These are phyloP conservation scores for Batillaria attramentaria DNA, from an alignment of 1,140 invertebrate species.

Conservation along the genomic window DNA sequence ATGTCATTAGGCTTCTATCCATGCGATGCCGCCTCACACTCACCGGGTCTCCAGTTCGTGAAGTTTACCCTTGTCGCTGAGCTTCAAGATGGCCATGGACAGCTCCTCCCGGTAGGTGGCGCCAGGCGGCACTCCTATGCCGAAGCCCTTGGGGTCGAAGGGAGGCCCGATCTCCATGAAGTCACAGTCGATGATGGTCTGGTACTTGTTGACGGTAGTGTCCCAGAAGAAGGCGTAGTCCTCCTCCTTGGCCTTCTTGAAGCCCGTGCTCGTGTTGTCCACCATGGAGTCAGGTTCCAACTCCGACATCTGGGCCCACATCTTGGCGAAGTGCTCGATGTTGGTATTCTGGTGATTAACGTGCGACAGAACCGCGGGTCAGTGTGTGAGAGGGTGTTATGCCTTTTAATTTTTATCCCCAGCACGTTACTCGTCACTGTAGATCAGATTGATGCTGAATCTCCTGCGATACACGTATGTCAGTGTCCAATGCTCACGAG, in stretches of 20 bases:
- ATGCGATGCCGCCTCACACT: too few relatives aligned
- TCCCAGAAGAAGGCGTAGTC: conserved; percentile 71
- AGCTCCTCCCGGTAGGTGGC: conserved; percentile 96
- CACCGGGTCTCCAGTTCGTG: conserved; percentile 79
- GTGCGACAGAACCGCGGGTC: too few relatives aligned
- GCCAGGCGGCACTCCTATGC: conserved; percentile 74
- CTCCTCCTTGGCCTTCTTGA: conserved; percentile 63
- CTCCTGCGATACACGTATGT: too few relatives aligned
- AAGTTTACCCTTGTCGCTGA: conserved; percentile 95
- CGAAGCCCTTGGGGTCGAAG: conserved; percentile 69
- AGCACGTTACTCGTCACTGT: too few relatives aligned
- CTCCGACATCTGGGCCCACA: conserved; percentile 82
- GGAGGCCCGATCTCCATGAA: conserved; percentile 68
- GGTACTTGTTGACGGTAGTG: conserved; percentile 69
- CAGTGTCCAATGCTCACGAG: too few relatives aligned
- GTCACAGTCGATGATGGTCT: conserved; percentile 67
- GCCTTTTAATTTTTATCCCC: too few relatives aligned
- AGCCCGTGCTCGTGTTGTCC: conserved; percentile 60
- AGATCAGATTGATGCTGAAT: too few relatives aligned
- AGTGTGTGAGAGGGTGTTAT: too few relatives aligned
- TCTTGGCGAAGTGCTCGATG: conserved; percentile 95
- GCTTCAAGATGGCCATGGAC: conserved; percentile 92
- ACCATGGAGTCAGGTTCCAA: conserved; percentile 64
- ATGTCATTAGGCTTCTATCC: too few relatives aligned
- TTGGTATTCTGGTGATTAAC: conserved; percentile 94